Evolutionary conservation across 1,140 invertebrate species (phyloP).

Genomic region (Cyphomyrmex costatus): DNA sequence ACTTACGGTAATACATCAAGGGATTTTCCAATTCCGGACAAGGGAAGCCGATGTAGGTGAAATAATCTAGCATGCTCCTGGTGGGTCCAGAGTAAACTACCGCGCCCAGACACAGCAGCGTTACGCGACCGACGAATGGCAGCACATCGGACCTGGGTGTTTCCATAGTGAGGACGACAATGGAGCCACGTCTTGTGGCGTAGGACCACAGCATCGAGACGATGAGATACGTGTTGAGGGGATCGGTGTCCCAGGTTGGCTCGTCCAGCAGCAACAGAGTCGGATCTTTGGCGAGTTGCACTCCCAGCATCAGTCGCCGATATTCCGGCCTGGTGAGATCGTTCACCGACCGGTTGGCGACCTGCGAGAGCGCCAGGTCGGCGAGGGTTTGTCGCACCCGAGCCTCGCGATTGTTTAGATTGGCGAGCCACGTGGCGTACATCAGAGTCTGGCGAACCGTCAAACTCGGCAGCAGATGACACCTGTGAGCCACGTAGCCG

Average conservation of each 20-base stretch:
- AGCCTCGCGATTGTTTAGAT: slow-evolving; percentile 82
- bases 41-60: slow-evolving; percentile 96
- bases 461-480: slow-evolving; percentile 93
- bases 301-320: slow-evolving; percentile 93
- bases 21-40: slow-evolving; percentile 97
- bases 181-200: slow-evolving; percentile 95
- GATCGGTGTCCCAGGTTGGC: slow-evolving; percentile 96
- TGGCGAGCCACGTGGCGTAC: slow-evolving; percentile 90
- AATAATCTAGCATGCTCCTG: slow-evolving; percentile 96
- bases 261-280: slow-evolving; percentile 94
- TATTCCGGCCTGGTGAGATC: slow-evolving; percentile 94
- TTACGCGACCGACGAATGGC: slow-evolving; percentile 95
- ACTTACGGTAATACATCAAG: slow-evolving; percentile 97
- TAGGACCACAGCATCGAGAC: slow-evolving; percentile 97
- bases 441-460: slow-evolving; percentile 95
- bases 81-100: slow-evolving; percentile 97
- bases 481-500: slow-evolving; percentile 94
- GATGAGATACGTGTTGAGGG: slow-evolving; percentile 96
- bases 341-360: slow-evolving; percentile 93
- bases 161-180: slow-evolving; percentile 96
- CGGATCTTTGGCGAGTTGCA: slow-evolving; percentile 96
- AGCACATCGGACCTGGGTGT: slow-evolving; percentile 97
- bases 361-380: slow-evolving; percentile 95
- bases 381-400: slow-evolving; percentile 93
- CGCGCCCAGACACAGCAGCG: slow-evolving; percentile 94